Evolutionary conservation across 2,888 invertebrate genomes (phyloP).

Genomic region (Aromia moschata): DNA sequence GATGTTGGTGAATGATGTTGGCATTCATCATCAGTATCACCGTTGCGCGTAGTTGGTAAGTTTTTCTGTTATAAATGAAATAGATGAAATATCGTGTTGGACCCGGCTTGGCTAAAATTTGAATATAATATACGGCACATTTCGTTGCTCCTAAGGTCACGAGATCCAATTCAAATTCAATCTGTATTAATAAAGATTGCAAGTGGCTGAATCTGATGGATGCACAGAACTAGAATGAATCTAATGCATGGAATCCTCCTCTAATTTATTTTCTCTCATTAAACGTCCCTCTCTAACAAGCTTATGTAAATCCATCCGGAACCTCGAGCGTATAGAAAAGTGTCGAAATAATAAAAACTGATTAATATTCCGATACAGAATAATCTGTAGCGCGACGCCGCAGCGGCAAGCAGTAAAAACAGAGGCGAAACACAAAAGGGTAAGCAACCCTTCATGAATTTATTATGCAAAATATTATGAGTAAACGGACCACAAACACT

Average conservation of each 20-base stretch:
- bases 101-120: no score
- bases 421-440: conserved; percentile 13
- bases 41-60: no score
- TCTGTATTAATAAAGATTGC: no score
- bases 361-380: conserved; percentile 5
- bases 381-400: conserved; percentile 17
- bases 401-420: conserved; percentile 2
- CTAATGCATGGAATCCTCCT: neutral
- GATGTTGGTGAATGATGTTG: no score
- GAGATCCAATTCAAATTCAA: no score
- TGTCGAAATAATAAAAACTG: neutral
- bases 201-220: no score
- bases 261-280: neutral
- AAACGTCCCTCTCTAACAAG: conserved; percentile 2
- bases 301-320: conserved; percentile 6
- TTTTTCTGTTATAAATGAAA: no score
- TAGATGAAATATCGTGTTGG: no score
- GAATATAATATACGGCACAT: no score
- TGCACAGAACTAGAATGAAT: no score
- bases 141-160: no score
- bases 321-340: neutral
- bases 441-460: conserved; percentile 42
- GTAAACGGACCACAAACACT: conserved; percentile 44
- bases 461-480: conserved; percentile 50
- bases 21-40: no score